Base-by-base conservation (phyloP, 2,113 vertebrate genomes). In the Eupsittula cactorum region DNA sequence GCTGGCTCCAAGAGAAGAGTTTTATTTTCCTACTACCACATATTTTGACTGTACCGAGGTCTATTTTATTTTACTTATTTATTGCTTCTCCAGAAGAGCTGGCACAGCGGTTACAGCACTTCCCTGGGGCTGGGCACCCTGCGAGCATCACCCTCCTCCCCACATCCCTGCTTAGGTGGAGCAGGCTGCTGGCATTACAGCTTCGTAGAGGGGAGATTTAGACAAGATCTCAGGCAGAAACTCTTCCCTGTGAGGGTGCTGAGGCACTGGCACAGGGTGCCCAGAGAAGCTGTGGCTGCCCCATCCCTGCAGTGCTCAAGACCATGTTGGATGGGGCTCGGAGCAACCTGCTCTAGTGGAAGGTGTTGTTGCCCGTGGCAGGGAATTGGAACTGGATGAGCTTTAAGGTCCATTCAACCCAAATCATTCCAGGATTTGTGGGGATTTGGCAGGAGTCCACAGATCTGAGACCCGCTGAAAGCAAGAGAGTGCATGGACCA, bases 401-500 rank as follows among this genome's bases (percentile, higher is more conserved):
- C 33, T 59, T 35, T 35, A n/a, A 59, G 13, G 13, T 35, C 57
- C 20, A 24, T 59, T 33, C 33, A 59, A 23, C 6, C 57, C 20
- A 59, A 59, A 59, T 5, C 21, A 16, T 24, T 16, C 21, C 33
- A 35, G 57, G 33, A 59, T 59, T 64, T 1, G 0, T 2, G 5
- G 42, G 71, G 37, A 59, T 89, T 59, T 33, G 0, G 46, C 52
- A 46, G 65, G 44, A 76, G 12, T 25, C 46, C 3, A 1, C 62
- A 55, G 57, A 46, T 55, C 39, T 20, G 16, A 83, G 81, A 84
- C 16, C 53, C 80, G 64, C 71, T 86, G 33, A 59, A 74, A 73
- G 13, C 35, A 62, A 50, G 33, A 55, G 28, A 24, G 35, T 0
- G 2, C n/a, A 7, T 0, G 7, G 82, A 57, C 18, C 9, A 1